These are phyloP conservation scores for Acipenser ruthenus DNA, from an alignment of 2,797 vertebrate species.

Conservation along the genomic window DNA sequence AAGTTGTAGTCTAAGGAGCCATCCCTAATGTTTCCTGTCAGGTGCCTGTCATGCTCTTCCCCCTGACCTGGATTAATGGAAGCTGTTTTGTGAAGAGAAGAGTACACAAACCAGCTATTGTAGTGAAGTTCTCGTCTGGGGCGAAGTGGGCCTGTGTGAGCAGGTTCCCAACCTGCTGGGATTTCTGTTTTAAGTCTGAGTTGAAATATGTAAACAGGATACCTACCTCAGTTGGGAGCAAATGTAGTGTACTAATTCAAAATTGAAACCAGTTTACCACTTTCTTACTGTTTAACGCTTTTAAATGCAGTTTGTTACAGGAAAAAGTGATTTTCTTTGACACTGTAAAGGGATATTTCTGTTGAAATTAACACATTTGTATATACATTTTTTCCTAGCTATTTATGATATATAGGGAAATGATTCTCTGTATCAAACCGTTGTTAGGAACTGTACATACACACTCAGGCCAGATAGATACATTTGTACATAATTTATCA, in stretches of 20 bases:
- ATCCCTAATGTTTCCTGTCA: background rate
- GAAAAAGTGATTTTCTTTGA: background rate
- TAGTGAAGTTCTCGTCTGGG: slow-evolving; percentile 22
- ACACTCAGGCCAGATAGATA: too few species aligned
- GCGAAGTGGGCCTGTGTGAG: slow-evolving; percentile 33
- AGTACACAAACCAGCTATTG: slow-evolving; percentile 31
- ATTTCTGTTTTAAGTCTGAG: slow-evolving; percentile 48
- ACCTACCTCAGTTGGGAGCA: background rate
- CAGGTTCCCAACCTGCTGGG: slow-evolving; percentile 46
- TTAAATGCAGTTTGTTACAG: background rate
- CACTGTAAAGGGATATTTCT: too few species aligned
- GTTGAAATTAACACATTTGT: too few species aligned
- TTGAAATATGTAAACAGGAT: slow-evolving; percentile 58
- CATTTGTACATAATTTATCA: too few species aligned
- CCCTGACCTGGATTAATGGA: slow-evolving; percentile 11
- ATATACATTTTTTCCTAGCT: too few species aligned
- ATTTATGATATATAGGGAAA: too few species aligned
- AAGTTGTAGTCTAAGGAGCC: too few species aligned
- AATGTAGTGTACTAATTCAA: background rate
- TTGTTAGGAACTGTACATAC: too few species aligned
- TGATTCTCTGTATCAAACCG: too few species aligned
- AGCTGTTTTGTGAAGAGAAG: slow-evolving; percentile 20
- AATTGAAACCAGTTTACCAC: too few species aligned
- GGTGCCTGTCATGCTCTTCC: slow-evolving; percentile 7
- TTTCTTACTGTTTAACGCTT: background rate